These are phyloP conservation scores for Abramis brama DNA, from an alignment of 2,113 vertebrate species.

Conservation along the genomic window DNA sequence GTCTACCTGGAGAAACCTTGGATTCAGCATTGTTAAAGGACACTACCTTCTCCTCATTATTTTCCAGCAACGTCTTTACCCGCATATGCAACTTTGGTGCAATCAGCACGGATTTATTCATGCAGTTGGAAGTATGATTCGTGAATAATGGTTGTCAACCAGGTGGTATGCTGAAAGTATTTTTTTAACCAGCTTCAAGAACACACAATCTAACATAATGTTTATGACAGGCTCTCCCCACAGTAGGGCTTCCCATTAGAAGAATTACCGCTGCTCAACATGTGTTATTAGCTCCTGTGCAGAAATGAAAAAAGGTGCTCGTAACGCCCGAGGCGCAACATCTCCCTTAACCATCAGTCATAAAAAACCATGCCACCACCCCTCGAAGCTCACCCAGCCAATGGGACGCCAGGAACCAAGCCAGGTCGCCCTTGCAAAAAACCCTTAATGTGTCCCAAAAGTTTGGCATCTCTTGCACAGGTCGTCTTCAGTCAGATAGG, in stretches of 20 bases:
- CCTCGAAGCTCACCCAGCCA: constrained; percentile 34
- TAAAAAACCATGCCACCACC: constrained; percentile 37
- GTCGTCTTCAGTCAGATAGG: constrained; percentile 21
- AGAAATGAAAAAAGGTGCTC: constrained; percentile 34
- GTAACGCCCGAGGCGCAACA: constrained; percentile 35
- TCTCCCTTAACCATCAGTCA: constrained; percentile 32
- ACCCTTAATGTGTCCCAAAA: constrained; percentile 42
- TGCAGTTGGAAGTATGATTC: neutral
- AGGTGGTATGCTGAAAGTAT: neutral
- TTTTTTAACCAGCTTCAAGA: neutral
- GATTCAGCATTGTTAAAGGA: neutral
- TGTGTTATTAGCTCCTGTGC: constrained; percentile 51
- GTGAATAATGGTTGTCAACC: neutral
- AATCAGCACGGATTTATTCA: too few species aligned
- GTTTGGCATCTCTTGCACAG: constrained; percentile 22
- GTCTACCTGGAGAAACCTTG: neutral
- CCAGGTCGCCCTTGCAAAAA: constrained; percentile 13
- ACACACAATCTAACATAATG: constrained; percentile 4
- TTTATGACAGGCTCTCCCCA: constrained; percentile 26
- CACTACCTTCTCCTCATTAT: neutral
- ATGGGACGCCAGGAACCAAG: constrained; percentile 33
- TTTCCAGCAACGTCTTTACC: neutral
- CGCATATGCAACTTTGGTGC: neutral
- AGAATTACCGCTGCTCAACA: constrained; percentile 46
- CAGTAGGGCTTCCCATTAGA: constrained; percentile 53